Percentiles rank a stretch among this genome's conserved stretches.
phyloP scores from a whole-genome alignment of 2,888 invertebrate genomes.

The Acanthoscelides obtectus region DNA sequence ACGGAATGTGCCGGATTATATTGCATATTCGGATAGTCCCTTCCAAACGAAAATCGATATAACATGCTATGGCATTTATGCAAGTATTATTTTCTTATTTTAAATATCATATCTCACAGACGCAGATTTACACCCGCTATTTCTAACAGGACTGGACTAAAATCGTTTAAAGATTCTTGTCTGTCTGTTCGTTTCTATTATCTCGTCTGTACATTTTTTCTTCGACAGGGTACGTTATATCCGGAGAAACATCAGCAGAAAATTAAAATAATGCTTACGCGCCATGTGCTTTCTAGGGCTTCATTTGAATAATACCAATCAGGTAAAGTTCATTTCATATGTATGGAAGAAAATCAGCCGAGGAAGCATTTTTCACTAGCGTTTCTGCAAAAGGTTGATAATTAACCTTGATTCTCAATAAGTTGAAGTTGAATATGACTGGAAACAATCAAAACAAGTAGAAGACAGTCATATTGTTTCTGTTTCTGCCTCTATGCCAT shows the following conservation, averaged over 20 bases:
- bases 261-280: background rate
- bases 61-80: too few relatives aligned
- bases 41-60: too few relatives aligned
- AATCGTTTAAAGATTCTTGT: background rate
- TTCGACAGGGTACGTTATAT: background rate
- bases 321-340: background rate
- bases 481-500: too few relatives aligned
- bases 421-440: background rate
- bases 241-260: background rate
- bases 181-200: background rate
- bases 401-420: background rate
- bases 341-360: background rate
- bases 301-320: background rate
- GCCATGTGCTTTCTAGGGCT: background rate
- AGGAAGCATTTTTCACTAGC: background rate
- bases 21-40: too few relatives aligned
- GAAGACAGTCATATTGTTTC: too few relatives aligned
- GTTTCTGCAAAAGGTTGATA: background rate
- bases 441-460: background rate
- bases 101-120: too few relatives aligned
- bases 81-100: too few relatives aligned
- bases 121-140: too few relatives aligned
- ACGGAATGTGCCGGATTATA: too few relatives aligned
- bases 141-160: background rate
- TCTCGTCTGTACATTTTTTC: background rate